Conservation (phyloP, 2,113 vertebrate genomes). For the Myotis davidii region DNA sequence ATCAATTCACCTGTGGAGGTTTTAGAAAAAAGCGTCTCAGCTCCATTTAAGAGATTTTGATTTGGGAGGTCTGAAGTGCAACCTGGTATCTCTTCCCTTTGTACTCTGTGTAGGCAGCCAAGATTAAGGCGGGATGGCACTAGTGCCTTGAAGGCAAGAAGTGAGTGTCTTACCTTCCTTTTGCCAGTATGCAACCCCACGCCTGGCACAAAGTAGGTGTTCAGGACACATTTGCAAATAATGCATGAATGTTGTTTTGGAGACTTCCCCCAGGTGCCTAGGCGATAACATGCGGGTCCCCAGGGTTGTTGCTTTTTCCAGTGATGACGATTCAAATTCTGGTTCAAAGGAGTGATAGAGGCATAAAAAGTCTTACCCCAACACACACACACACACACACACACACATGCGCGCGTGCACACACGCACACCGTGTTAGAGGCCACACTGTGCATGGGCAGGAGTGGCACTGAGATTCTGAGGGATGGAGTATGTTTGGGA, state of each 20-base stretch:
- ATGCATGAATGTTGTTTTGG: background rate
- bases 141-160: background rate
- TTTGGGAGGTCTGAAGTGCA: background rate
- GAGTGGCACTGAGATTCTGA: background rate
- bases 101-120: background rate
- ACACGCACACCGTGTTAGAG: background rate
- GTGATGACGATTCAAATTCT: background rate
- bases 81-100: background rate
- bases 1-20: background rate
- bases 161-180: background rate
- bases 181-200: background rate
- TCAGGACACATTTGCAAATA: background rate
- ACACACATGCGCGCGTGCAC: too few species aligned
- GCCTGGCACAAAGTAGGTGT: background rate
- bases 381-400: background rate
- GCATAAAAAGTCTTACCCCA: background rate
- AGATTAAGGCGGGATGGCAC: background rate
- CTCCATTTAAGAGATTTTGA: slow-evolving; percentile 18
- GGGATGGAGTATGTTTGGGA: background rate
- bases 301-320: background rate
- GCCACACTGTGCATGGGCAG: background rate
- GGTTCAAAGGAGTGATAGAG: background rate
- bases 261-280: background rate
- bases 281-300: background rate
- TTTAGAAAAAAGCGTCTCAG: background rate